A percentile compares a stretch with the other conserved stretches of the same genome.
Conservation (phyloP, 2,797 vertebrate species). For the Mormyrus hasselquistii region DNA sequence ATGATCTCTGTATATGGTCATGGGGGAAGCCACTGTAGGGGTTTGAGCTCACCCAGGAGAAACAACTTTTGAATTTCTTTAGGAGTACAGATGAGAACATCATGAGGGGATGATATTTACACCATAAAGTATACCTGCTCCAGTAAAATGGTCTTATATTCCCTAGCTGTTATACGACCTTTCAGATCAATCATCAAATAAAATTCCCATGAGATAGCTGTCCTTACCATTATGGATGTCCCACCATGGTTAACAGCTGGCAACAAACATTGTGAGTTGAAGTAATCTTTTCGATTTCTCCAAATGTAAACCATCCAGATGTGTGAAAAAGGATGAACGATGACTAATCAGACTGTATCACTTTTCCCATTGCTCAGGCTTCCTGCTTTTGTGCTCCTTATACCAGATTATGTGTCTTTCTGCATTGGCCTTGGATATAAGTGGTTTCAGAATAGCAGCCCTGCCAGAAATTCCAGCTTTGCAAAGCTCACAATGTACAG, state of each 20-base stretch:
- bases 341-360: background rate
- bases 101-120: background rate
- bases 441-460: background rate
- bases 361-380: background rate
- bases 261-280: background rate
- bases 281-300: background rate
- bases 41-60: background rate
- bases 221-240: background rate
- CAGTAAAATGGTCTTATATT: background rate
- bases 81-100: background rate
- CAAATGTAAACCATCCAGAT: background rate
- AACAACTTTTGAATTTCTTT: background rate
- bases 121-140: background rate
- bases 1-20: background rate
- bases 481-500: background rate
- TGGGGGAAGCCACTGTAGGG: background rate
- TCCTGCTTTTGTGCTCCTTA: background rate
- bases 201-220: background rate
- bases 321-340: background rate
- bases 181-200: background rate
- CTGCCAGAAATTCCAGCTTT: background rate
- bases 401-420: background rate
- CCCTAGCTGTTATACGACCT: background rate
- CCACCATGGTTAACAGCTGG: background rate
- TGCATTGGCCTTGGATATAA: background rate